phyloP scores from a whole-genome alignment of 2,113 vertebrate species.

The Urocynchramus pylzowi region DNA sequence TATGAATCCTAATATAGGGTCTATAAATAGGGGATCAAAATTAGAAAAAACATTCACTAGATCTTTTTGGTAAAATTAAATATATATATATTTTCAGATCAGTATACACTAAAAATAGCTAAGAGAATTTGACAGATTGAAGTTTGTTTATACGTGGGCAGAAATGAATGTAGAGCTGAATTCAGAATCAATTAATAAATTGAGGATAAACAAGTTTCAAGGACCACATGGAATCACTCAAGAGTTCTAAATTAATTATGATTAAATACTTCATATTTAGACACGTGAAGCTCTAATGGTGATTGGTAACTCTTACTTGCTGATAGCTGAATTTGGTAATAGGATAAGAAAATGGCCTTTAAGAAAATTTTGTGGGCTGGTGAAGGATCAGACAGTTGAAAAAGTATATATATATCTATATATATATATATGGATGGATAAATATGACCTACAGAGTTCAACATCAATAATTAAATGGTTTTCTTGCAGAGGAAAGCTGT shows the following conservation, averaged over 20 bases:
- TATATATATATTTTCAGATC: not conserved
- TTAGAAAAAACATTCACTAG: not conserved
- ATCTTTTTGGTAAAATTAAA: not conserved
- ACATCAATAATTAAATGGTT: not conserved
- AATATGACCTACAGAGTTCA: not conserved
- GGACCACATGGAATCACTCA: not conserved
- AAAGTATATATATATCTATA: not conserved
- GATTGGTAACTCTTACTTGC: not conserved
- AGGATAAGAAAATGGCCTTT: not conserved
- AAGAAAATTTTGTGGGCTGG: not conserved
- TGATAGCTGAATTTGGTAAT: not conserved
- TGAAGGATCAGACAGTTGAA: not conserved
- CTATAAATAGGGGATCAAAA: not conserved
- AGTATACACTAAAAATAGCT: not conserved
- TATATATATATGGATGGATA: too few species aligned
- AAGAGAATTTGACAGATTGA: not conserved
- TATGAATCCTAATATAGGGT: not conserved
- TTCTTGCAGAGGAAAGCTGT: not conserved
- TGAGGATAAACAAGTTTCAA: not conserved
- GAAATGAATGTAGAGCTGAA: not conserved
- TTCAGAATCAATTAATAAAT: not conserved
- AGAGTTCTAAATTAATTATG: not conserved
- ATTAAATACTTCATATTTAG: not conserved
- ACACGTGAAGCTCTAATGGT: not conserved
- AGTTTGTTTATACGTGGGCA: not conserved